Conservation (phyloP, 2,113 vertebrate species). For the Gnathochromis pfefferi region DNA sequence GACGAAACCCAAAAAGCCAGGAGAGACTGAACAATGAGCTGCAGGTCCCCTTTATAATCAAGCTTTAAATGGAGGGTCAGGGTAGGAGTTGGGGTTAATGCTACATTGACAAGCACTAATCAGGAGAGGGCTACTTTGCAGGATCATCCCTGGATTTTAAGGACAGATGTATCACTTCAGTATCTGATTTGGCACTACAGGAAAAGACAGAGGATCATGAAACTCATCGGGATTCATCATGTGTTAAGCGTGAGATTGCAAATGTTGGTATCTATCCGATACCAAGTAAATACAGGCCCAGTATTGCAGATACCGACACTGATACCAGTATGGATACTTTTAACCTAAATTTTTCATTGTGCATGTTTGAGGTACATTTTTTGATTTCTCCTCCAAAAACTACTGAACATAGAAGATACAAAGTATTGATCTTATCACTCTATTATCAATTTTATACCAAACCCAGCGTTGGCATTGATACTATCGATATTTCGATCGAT, state of each 20-base stretch:
- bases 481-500: neutral
- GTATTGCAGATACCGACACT: neutral
- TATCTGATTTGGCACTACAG: neutral
- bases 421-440: neutral
- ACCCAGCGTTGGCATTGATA: neutral
- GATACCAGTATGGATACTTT: neutral
- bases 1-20: neutral
- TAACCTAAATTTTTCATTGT: neutral
- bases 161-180: neutral
- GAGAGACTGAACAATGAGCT: neutral
- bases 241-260: accelerated
- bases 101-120: neutral
- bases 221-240: neutral
- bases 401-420: neutral
- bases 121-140: neutral
- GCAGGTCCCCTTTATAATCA: neutral
- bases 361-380: neutral
- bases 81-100: neutral
- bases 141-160: neutral
- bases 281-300: accelerated
- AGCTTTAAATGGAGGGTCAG: neutral
- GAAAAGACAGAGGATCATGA: neutral
- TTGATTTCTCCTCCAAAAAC: neutral
- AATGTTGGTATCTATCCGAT: neutral
- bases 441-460: neutral